These are phyloP conservation scores for Diglossa cyanea DNA, from an alignment of 2,797 vertebrate species.

Conservation along the genomic window DNA sequence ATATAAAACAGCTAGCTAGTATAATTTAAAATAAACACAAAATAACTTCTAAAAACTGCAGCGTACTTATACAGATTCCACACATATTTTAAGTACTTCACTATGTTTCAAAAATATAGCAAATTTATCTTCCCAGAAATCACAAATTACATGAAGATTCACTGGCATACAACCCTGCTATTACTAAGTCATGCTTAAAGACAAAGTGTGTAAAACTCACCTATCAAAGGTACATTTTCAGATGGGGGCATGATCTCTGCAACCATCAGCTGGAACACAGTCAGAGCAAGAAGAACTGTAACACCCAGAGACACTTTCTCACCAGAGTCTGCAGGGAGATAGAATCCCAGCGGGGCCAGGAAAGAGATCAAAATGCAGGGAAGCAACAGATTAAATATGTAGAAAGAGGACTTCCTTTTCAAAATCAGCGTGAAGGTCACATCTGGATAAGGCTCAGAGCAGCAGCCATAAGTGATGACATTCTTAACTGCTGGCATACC, in stretches of 20 bases:
- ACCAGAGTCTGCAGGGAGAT: constrained; percentile 94
- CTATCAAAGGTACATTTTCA: constrained; percentile 94
- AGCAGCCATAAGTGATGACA: constrained; percentile 94
- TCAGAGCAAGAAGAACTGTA: constrained; percentile 93
- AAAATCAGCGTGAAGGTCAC: constrained; percentile 93
- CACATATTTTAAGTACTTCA: not conserved
- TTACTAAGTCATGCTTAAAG: not conserved
- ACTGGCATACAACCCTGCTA: not conserved
- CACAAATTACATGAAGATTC: not conserved
- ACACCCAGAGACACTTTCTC: constrained; percentile 97
- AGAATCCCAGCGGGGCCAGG: constrained; percentile 93
- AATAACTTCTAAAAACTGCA: not conserved
- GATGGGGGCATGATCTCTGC: constrained; percentile 99
- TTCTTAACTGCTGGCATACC: constrained; percentile 95
- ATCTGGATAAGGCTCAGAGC: constrained; percentile 95
- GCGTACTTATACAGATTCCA: not conserved
- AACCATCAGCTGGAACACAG: constrained; percentile 96
- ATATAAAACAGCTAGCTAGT: not conserved
- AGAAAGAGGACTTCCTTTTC: constrained; percentile 94
- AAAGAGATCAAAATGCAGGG: constrained; percentile 97
- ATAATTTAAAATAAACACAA: not conserved
- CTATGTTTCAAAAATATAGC: not conserved
- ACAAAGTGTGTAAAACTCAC: constrained; percentile 68
- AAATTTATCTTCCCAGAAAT: not conserved
- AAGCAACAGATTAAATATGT: constrained; percentile 94